Conservation (phyloP, 2,888 invertebrate genomes). For the Carterocephalus palaemon region DNA sequence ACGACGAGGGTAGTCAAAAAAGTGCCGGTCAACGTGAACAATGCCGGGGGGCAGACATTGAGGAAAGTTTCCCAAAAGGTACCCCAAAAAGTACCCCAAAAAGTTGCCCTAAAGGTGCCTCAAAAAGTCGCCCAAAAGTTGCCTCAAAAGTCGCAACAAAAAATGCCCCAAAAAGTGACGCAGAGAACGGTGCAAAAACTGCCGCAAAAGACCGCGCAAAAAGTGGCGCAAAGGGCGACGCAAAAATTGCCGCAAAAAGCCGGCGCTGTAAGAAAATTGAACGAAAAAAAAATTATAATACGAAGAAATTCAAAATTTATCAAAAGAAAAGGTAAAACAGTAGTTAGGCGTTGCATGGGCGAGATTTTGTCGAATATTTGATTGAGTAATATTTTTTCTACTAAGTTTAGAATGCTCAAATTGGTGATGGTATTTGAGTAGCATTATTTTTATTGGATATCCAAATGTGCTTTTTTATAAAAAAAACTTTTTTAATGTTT, state of each 20-base stretch:
- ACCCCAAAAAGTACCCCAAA: constrained; percentile 37
- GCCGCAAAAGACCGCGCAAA: constrained; percentile 1
- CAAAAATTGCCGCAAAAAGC: constrained; percentile 44
- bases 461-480: constrained; percentile 14
- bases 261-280: constrained; percentile 44
- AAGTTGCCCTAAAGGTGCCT: not conserved
- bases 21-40: constrained; percentile 27
- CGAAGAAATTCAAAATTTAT: constrained; percentile 58
- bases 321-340: constrained; percentile 62
- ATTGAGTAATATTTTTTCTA: constrained; percentile 3
- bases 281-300: constrained; percentile 56
- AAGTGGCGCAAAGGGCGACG: not conserved
- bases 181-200: not conserved
- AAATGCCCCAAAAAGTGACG: not conserved
- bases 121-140: not conserved
- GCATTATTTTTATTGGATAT: not conserved
- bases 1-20: constrained; percentile 33
- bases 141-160: constrained; percentile 3
- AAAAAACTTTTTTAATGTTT: no score
- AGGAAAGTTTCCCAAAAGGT: constrained; percentile 42
- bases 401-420: constrained; percentile 14
- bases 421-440: constrained; percentile 24
- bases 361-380: constrained; percentile 4
- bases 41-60: constrained; percentile 28
- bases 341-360: constrained; percentile 34